Percentiles rank a stretch among this genome's conserved stretches.
phyloP scores from a whole-genome alignment of 2,888 invertebrate species.

The Allolobophora icterica region DNA sequence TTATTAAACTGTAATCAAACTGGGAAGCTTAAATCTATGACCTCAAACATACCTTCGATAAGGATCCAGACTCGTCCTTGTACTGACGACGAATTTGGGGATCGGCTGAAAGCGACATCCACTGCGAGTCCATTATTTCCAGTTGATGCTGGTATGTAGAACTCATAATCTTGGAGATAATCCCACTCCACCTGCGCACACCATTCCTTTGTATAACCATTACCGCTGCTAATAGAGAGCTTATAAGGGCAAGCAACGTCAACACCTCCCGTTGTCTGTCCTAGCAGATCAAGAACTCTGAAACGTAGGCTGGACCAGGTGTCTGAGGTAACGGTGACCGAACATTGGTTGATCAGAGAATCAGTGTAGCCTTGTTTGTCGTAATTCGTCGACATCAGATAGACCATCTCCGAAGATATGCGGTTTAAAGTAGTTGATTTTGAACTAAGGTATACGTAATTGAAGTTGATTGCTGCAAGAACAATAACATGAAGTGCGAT shows the following conservation, averaged over 20 bases:
- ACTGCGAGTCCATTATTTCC: neutral
- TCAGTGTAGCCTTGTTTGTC: neutral
- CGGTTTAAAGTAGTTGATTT: neutral
- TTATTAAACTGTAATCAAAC: neutral
- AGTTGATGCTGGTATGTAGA: neutral
- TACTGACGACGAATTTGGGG: neutral
- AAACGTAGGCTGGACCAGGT: neutral
- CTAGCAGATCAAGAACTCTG: constrained; percentile 5
- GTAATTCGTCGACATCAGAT: neutral
- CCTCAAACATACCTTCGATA: neutral
- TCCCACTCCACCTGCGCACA: neutral
- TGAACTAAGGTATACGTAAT: neutral
- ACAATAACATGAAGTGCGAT: neutral
- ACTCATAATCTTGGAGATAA: neutral
- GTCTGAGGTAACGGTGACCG: neutral
- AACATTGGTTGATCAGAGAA: neutral
- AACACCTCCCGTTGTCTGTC: neutral
- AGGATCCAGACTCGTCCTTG: constrained; percentile 23
- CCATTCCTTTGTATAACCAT: neutral
- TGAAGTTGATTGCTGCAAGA: neutral
- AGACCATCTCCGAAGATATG: neutral
- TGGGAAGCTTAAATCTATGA: neutral
- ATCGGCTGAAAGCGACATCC: neutral
- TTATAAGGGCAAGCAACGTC: neutral
- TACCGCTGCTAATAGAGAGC: neutral